These are phyloP conservation scores for Bemisia tabaci DNA, from an alignment of 1,140 invertebrate genomes.

Conservation along the genomic window DNA sequence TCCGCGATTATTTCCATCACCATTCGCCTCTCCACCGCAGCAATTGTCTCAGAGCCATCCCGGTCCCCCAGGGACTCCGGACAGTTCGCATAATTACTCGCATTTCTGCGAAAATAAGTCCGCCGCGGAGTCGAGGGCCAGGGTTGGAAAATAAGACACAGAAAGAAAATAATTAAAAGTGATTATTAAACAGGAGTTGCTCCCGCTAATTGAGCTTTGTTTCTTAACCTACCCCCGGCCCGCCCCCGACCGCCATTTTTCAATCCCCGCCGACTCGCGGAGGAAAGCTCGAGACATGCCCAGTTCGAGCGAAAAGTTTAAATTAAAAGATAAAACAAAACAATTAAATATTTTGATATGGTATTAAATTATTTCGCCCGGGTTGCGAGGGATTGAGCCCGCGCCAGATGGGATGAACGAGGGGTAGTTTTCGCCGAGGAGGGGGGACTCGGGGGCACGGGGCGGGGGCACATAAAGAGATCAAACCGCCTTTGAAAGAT, in stretches of 20 bases:
- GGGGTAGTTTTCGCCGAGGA: background rate
- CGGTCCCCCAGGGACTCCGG: too few species aligned
- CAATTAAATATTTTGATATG: background rate
- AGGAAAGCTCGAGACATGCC: background rate
- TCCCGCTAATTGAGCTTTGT: background rate
- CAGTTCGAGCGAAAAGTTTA: background rate
- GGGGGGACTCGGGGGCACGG: background rate
- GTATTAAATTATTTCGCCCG: background rate
- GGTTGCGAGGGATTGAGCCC: background rate
- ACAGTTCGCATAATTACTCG: background rate
- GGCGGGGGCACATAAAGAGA: background rate
- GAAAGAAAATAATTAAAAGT: background rate
- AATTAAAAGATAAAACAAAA: constrained; percentile 1
- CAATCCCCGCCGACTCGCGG: background rate
- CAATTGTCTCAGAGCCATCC: background rate
- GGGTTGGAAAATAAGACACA: background rate
- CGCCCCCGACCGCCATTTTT: background rate
- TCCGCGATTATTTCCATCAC: background rate
- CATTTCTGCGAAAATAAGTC: background rate
- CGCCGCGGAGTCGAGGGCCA: too few species aligned
- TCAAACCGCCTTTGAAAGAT: background rate
- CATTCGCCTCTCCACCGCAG: background rate
- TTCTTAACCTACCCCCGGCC: background rate
- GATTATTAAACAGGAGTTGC: background rate
- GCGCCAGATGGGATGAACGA: background rate